Evolutionary conservation across 2,888 invertebrate genomes (phyloP), one percentile per base, ranked within the genome.

Genomic region (Euphydryas editha): DNA sequence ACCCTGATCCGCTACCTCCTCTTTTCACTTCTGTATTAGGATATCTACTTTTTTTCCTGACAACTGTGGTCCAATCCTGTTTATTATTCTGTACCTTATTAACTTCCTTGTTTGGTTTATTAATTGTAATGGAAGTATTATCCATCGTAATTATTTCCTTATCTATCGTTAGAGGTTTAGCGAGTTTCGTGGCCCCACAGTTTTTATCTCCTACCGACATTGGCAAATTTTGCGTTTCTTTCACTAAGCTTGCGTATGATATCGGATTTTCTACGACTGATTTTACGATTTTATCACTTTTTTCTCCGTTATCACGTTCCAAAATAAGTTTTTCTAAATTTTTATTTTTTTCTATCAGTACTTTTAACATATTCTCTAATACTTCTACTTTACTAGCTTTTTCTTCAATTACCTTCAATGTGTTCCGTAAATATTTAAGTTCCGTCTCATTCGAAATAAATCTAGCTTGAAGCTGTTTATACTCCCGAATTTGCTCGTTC

Each of bases 1-100:
- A n/a, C 10, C 17, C 37, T 21, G n/a, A 21, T 24, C n/a, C 44
- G n/a, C 51, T 61, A 24, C 55, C 61, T 17, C 61, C 61, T 42
- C 42, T 39, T 30, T 55, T 61, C 24, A 54, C 54, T 8, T 54
- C 42, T 3, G 6, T 54, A 21, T 1, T 54, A 44, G 61, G 54
- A 44, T 54, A 61, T 24, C 13, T 39, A 39, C 11, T 57, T 8
- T 21, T 57, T 15, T 21, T 57, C 13, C 36, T 42, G 1, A 58
- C 21, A 15, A 44, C 21, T 44, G 58, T n/a, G n/a, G n/a, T n/a
- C n/a, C n/a, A n/a, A n/a, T n/a, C n/a, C n/a, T n/a, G n/a, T n/a
- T n/a, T n/a, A 44, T 44, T 24, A 58, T 39, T 39, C 39, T 39
- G 8, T 39, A 11, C 13, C 13, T 39, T 39, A 39, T 39, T 13